phyloP scores from a whole-genome alignment of 2,113 vertebrate species.

The Plectropomus leopardus region DNA sequence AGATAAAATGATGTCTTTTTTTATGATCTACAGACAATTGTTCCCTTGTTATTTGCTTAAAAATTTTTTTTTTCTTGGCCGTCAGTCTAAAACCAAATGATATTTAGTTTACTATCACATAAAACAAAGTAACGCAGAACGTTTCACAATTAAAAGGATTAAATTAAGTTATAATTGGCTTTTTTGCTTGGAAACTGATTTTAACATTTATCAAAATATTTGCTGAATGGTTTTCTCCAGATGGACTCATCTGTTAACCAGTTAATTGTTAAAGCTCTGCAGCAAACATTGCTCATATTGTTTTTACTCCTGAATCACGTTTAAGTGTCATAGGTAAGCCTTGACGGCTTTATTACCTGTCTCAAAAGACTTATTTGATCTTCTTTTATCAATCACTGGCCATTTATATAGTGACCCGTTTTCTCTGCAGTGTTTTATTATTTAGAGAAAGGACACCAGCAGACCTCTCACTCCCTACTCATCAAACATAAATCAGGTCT shows the following conservation, averaged over 20 bases:
- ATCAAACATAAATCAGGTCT: slow-evolving; percentile 48
- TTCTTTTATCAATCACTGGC: neutral
- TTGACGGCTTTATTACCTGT: neutral
- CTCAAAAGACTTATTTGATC: neutral
- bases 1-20: neutral
- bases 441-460: slow-evolving; percentile 21
- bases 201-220: neutral
- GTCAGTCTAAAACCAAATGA: neutral
- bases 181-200: neutral
- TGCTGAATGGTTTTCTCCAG: neutral
- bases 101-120: neutral
- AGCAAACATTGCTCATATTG: neutral
- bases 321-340: neutral
- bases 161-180: neutral
- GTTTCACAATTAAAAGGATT: neutral
- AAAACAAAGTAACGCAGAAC: neutral
- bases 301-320: neutral
- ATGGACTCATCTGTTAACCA: neutral
- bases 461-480: neutral
- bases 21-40: neutral
- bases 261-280: neutral
- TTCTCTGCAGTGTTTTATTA: neutral
- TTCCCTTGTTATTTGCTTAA: neutral
- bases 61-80: neutral
- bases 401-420: neutral